Evolutionary conservation across 2,113 vertebrate genomes (phyloP), one percentile per base, ranked within the genome.

Genomic region (Morphnarchus princeps): DNA sequence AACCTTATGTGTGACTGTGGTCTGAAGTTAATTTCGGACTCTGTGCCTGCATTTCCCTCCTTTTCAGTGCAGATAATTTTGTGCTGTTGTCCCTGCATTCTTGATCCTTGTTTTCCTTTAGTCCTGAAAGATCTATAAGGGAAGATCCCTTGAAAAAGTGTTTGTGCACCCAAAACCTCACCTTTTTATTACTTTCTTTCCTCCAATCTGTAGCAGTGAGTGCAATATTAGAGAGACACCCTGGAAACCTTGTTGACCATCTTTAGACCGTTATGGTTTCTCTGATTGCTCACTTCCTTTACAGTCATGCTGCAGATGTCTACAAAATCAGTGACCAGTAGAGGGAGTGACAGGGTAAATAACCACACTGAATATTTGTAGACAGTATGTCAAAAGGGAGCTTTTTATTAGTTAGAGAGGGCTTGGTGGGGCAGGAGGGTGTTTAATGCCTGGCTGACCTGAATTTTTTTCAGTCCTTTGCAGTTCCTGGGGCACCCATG

Each of bases 311-410:
- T 65, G 82, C 25, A 29, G 11, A 22, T 63, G 43, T 62, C 32
- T 93, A 13, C 8, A 36, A 34, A 58, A 74, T 36, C 40, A 45
- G 20, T 71, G 82, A 47, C 95, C 96, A 0, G 50, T 72, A 97
- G 97, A 90, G 96, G 95, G 97, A 80, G 93, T 47, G 42, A 43
- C 62, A 93, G 82, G 82, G 93, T 90, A 95, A 74, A 82, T 87
- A 80, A 40, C 13, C 21, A 3, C 11, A 28, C 25, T 14, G 34
- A 66, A 7, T 54, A 28, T 11, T 74, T 1, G 0, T 34, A n/a
- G 40, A 6, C 19, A 6, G 6, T 14, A 18, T 45, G 10, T 31
- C 28, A 18, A 43, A 73, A 78, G 16, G 13, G 25, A 72, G 7
- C 3, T 38, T 76, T 47, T 59, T 19, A 6, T 54, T 47, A 32